Conservation (phyloP, 2,888 invertebrate genomes). For the Caenorhabditis doughertyi region DNA sequence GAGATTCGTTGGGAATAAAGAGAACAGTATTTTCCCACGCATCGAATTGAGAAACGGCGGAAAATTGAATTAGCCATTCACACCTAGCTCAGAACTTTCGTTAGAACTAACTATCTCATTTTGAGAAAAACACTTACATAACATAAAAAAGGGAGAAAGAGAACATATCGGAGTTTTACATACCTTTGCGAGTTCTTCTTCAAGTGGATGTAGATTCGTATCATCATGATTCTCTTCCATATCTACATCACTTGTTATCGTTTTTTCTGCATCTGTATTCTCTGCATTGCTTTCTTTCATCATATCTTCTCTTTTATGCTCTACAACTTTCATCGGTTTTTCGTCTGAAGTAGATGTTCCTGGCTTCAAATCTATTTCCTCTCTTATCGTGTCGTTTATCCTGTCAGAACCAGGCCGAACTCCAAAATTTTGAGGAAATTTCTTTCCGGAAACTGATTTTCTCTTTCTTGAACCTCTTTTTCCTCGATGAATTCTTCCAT, state of each 20-base stretch:
- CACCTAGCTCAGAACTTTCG: no score
- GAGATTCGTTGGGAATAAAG: no score
- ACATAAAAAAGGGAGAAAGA: not conserved
- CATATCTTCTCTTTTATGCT: slow-evolving; percentile 15
- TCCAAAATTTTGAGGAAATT: slow-evolving; percentile 41
- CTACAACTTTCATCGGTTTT: not conserved
- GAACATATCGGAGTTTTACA: not conserved
- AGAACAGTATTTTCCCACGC: no score
- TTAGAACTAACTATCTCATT: no score
- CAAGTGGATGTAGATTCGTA: not conserved
- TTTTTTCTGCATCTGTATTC: slow-evolving; percentile 23
- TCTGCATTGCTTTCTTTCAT: not conserved
- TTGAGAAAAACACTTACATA: not conserved
- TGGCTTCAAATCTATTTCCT: not conserved
- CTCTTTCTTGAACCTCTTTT: not conserved
- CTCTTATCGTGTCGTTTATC: not conserved
- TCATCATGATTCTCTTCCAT: slow-evolving; percentile 6
- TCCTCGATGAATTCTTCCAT: slow-evolving; percentile 3
- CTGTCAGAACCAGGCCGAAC: not conserved
- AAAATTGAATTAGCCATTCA: no score
- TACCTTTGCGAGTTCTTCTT: slow-evolving; percentile 11
- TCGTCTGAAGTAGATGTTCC: not conserved
- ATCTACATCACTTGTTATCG: slow-evolving; percentile 3
- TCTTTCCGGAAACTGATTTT: slow-evolving; percentile 14
- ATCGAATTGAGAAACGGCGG: no score